phyloP scores from a whole-genome alignment of 2,888 invertebrate species.

The Caenorhabditis macrosperma region DNA sequence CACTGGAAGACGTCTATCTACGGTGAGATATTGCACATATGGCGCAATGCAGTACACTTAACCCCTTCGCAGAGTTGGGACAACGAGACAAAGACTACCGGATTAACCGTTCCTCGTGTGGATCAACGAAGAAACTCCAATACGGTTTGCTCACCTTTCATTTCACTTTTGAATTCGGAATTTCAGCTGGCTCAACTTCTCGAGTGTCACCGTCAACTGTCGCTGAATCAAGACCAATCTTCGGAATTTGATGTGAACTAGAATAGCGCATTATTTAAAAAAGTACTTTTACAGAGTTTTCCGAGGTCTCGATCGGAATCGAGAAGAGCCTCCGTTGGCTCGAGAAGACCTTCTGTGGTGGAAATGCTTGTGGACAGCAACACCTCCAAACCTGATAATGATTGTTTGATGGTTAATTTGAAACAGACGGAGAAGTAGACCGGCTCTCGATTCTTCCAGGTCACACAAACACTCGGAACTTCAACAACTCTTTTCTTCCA shows the following conservation, averaged over 20 bases:
- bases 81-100: constrained; percentile 25
- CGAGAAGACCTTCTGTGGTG: constrained; percentile 48
- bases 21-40: constrained; percentile 12
- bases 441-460: no score
- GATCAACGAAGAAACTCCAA: constrained; percentile 48
- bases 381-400: constrained; percentile 18
- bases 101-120: constrained; percentile 22
- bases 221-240: constrained; percentile 11
- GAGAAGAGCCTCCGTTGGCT: constrained; percentile 28
- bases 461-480: constrained; percentile 55
- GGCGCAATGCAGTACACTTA: background rate
- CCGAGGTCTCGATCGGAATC: constrained; percentile 3
- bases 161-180: background rate
- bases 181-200: constrained; percentile 52
- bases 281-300: background rate
- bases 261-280: background rate
- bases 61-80: constrained; percentile 48
- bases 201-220: constrained; percentile 32
- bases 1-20: constrained; percentile 41
- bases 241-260: constrained; percentile 8
- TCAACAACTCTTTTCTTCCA: constrained; percentile 56
- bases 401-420: constrained; percentile 47
- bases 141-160: constrained; percentile 11
- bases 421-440: no score
- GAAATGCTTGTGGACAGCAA: constrained; percentile 50